phyloP scores from a whole-genome alignment of 2,888 invertebrate genomes.

The Autographa gamma region DNA sequence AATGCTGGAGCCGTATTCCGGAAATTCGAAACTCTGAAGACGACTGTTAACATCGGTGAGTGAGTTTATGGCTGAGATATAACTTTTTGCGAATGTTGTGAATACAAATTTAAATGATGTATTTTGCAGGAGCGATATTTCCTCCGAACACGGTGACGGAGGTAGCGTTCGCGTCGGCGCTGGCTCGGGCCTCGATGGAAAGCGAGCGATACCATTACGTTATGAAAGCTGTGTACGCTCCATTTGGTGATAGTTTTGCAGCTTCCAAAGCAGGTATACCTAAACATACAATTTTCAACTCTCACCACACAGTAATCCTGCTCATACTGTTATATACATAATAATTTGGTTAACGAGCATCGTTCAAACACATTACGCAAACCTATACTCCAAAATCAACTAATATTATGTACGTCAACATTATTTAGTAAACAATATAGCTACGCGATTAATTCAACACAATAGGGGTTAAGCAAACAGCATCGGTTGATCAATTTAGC shows the following conservation, averaged over 20 bases:
- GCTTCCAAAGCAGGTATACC: slow-evolving; percentile 82
- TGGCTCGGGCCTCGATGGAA: slow-evolving; percentile 81
- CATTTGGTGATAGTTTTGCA: slow-evolving; percentile 79
- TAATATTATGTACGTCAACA: slow-evolving; percentile 11
- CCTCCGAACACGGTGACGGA: slow-evolving; percentile 81
- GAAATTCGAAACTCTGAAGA: slow-evolving; percentile 78
- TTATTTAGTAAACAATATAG: slow-evolving; percentile 26
- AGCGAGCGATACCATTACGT: slow-evolving; percentile 78
- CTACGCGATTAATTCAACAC: slow-evolving; percentile 38
- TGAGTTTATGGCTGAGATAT: slow-evolving; percentile 41
- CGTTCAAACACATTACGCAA: background rate
- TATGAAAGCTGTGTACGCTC: slow-evolving; percentile 74
- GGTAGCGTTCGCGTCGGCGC: slow-evolving; percentile 80
- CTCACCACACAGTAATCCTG: too few relatives aligned
- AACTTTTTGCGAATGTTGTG: slow-evolving; percentile 30
- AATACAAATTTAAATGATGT: slow-evolving; percentile 21
- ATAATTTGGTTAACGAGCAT: background rate
- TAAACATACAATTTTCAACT: background rate
- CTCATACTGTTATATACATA: too few relatives aligned
- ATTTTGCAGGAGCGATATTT: slow-evolving; percentile 77
- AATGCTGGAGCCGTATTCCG: slow-evolving; percentile 72
- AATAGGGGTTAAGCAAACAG: slow-evolving; percentile 26
- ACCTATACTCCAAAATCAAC: background rate
- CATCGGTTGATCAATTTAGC: slow-evolving; percentile 38
- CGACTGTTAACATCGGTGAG: slow-evolving; percentile 79